Percentiles rank a stretch among this genome's conserved stretches.
phyloP scores from a whole-genome alignment of 2,888 invertebrate species.

The Diogma glabrata region DNA sequence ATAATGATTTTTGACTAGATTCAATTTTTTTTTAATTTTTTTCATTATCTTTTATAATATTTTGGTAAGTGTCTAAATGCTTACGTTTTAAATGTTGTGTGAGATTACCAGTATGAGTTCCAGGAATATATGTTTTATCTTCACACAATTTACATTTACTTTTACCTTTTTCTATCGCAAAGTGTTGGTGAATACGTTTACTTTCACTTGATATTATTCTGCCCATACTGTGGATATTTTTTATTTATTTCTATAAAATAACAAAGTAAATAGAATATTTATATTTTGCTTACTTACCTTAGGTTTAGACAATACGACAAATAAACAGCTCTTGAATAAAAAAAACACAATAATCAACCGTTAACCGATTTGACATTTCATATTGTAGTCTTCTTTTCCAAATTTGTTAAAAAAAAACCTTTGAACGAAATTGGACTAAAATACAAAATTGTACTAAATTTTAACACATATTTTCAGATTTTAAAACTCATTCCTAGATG shows the following conservation, averaged over 20 bases:
- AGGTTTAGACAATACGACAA: neutral
- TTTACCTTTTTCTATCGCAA: neutral
- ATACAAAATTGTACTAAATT: too few relatives aligned
- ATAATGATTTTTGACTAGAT: neutral
- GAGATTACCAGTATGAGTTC: constrained; percentile 4
- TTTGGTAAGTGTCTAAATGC: constrained; percentile 4
- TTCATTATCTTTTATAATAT: constrained; percentile 1
- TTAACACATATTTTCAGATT: too few relatives aligned
- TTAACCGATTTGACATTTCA: neutral
- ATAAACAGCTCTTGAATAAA: too few relatives aligned
- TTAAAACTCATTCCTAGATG: too few relatives aligned
- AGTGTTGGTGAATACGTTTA: constrained; percentile 2
- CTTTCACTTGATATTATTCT: neutral
- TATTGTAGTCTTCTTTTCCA: neutral
- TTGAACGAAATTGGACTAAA: too few relatives aligned
- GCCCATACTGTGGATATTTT: neutral
- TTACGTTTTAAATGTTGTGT: constrained; percentile 6
- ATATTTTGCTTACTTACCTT: neutral
- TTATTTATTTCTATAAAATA: neutral
- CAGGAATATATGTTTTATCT: neutral
- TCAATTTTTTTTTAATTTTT: neutral
- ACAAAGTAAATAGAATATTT: neutral
- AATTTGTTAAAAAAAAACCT: too few relatives aligned
- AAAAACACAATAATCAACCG: too few relatives aligned
- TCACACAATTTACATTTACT: constrained; percentile 5